phyloP scores from a whole-genome alignment of 2,888 invertebrate species.

The Smittia aterrima region DNA sequence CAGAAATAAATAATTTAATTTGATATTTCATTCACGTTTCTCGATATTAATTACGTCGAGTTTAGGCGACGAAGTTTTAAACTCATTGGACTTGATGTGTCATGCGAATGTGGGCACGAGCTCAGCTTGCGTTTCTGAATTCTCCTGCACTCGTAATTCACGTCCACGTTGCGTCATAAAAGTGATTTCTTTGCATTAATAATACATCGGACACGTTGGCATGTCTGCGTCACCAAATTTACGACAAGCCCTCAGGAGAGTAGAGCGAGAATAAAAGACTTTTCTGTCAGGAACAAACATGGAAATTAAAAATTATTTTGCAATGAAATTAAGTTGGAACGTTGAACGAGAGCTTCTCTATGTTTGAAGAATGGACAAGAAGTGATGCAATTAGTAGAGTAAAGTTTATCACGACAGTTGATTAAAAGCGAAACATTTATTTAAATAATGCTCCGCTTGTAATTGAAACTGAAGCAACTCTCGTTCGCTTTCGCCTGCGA shows the following conservation, averaged over 20 bases:
- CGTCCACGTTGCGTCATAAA: constrained; percentile 20
- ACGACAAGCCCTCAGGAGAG: not conserved
- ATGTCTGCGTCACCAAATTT: constrained; percentile 33
- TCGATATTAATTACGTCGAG: constrained; percentile 14
- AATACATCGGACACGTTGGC: not conserved
- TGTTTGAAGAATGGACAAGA: not conserved
- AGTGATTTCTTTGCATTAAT: constrained; percentile 9
- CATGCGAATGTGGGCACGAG: not conserved
- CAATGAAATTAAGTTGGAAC: too few relatives aligned
- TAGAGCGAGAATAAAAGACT: not conserved
- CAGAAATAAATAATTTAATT: constrained; percentile 33
- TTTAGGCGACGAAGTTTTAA: too few relatives aligned
- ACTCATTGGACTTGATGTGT: too few relatives aligned
- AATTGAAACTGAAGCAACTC: not conserved
- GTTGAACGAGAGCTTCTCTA: too few relatives aligned
- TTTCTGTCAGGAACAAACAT: too few relatives aligned
- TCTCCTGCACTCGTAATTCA: not conserved
- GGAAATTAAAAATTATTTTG: too few relatives aligned
- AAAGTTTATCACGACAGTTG: too few relatives aligned
- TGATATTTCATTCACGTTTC: constrained; percentile 34
- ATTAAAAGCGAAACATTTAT: too few relatives aligned
- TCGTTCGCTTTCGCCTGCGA: not conserved
- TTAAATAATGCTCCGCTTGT: not conserved
- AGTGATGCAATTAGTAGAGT: not conserved
- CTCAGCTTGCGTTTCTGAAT: too few relatives aligned